phyloP scores from a whole-genome alignment of 2,888 invertebrate species.

The Melipona beecheii region DNA sequence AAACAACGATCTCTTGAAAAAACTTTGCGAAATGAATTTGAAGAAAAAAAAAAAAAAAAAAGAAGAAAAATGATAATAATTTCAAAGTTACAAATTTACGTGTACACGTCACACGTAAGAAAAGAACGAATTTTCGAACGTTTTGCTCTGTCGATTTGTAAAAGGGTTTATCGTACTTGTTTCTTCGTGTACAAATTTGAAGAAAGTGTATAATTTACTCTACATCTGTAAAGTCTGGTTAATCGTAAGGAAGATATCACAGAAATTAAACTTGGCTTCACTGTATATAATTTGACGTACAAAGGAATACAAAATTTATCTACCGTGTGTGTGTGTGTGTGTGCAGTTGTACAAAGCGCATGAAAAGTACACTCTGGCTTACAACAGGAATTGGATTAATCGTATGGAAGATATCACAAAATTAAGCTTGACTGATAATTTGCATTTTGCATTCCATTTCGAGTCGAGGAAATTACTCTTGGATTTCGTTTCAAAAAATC shows the following conservation, averaged over 20 bases:
- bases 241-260: background rate
- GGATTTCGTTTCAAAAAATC: background rate
- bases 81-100: too few species aligned
- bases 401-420: background rate
- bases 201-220: too few species aligned
- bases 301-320: too few species aligned
- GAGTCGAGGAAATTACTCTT: background rate
- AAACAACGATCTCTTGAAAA: conserved; percentile 1
- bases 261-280: background rate
- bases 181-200: background rate
- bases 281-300: too few species aligned
- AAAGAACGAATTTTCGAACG: background rate
- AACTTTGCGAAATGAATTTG: conserved; percentile 13
- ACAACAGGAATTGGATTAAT: background rate
- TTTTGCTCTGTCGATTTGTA: background rate
- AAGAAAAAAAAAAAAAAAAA: too few species aligned
- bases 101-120: background rate
- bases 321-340: too few species aligned
- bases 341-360: too few species aligned
- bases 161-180: background rate
- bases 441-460: background rate
- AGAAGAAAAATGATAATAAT: too few species aligned
- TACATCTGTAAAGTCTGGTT: too few species aligned
- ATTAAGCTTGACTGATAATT: background rate
- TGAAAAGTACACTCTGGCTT: too few species aligned